A percentile compares a stretch with the other conserved stretches of the same genome.
These are phyloP conservation scores for Hylaeus volcanicus DNA, from an alignment of 1,140 invertebrate genomes.

Conservation along the genomic window DNA sequence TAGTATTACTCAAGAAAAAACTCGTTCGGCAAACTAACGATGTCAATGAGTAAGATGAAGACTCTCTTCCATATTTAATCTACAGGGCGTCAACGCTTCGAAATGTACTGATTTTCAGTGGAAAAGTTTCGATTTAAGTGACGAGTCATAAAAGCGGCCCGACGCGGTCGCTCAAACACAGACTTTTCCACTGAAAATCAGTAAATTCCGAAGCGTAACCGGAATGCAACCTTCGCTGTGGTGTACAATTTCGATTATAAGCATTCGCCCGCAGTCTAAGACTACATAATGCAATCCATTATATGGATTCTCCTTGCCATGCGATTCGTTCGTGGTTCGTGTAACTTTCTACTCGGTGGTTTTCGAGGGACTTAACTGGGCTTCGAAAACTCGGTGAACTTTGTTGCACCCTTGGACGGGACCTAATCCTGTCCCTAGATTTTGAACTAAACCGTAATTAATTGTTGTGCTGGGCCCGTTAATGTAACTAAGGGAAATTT, in stretches of 20 bases:
- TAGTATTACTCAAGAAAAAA: no score
- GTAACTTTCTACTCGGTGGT: not conserved
- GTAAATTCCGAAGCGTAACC: no score
- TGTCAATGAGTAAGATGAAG: no score
- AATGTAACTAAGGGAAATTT: no score
- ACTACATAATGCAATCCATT: constrained; percentile 15
- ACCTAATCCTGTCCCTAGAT: not conserved
- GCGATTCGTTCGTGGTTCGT: constrained; percentile 1
- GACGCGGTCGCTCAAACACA: no score
- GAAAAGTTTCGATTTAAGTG: no score
- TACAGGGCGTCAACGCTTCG: no score
- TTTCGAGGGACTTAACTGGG: not conserved
- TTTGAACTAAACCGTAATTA: not conserved
- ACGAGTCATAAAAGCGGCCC: no score
- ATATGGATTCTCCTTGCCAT: not conserved
- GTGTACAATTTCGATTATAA: constrained; percentile 20
- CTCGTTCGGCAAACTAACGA: no score
- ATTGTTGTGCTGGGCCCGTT: not conserved
- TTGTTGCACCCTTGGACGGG: not conserved
- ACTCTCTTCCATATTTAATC: no score
- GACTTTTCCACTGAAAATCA: no score
- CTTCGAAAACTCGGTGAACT: not conserved
- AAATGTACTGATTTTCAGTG: no score
- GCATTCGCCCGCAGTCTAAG: not conserved
- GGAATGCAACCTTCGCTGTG: not conserved